phyloP scores from a whole-genome alignment of 2,113 vertebrate species.

The Pomatostomus ruficeps region DNA sequence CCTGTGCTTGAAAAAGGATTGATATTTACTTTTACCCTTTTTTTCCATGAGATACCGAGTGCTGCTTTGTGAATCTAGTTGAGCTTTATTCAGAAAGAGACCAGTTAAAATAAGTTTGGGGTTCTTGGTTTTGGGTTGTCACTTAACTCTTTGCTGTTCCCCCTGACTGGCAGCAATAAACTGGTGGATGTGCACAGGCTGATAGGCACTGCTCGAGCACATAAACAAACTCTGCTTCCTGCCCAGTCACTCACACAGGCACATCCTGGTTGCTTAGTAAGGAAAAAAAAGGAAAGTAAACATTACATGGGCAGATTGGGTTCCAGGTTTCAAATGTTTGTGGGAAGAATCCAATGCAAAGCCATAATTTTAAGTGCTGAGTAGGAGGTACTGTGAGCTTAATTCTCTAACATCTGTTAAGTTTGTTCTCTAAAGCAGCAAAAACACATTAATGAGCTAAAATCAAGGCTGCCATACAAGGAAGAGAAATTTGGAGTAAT shows the following conservation, averaged over 20 bases:
- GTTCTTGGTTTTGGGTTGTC: not conserved
- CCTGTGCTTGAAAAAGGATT: conserved; percentile 1
- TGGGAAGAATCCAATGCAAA: conserved; percentile 57
- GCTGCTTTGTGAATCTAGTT: not conserved
- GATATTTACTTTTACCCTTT: conserved; percentile 4
- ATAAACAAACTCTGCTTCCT: not conserved
- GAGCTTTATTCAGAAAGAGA: conserved; percentile 12
- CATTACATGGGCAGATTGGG: conserved; percentile 14
- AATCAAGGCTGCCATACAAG: conserved; percentile 4
- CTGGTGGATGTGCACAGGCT: not conserved
- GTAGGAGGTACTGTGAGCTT: conserved; percentile 55
- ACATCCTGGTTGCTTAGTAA: conserved; percentile 52
- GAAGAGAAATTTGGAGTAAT: conserved; percentile 5
- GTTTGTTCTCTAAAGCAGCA: conserved; percentile 38
- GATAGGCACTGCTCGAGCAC: not conserved
- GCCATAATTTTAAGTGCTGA: conserved; percentile 61
- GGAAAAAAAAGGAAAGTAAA: conserved; percentile 59
- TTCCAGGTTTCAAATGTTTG: conserved; percentile 59
- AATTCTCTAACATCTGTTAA: conserved; percentile 57
- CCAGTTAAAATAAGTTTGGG: not conserved
- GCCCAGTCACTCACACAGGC: not conserved
- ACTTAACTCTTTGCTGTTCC: not conserved
- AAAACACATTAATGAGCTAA: conserved; percentile 55
- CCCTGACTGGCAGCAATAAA: not conserved
- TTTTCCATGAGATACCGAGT: not conserved